These are phyloP conservation scores for Tamandua tetradactyla DNA, from an alignment of 2,797 vertebrate genomes.

Conservation along the genomic window DNA sequence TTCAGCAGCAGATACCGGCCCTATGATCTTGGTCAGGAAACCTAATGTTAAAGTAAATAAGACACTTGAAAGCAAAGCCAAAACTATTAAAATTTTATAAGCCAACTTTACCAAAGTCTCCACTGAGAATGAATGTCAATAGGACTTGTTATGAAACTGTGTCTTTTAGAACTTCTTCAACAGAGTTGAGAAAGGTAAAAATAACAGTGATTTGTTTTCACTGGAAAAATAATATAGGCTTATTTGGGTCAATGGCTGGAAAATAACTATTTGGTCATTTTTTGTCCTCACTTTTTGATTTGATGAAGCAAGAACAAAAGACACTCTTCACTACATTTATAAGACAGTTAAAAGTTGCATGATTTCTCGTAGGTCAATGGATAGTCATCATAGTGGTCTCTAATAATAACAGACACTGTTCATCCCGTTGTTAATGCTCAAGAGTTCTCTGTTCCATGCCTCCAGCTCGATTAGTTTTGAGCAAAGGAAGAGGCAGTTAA, in stretches of 20 bases:
- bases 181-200: constrained; percentile 61
- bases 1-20: constrained; percentile 9
- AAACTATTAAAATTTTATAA: constrained; percentile 53
- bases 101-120: constrained; percentile 48
- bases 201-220: constrained; percentile 64
- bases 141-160: constrained; percentile 48
- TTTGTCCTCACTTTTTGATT: constrained; percentile 35
- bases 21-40: constrained; percentile 24
- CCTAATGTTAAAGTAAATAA: constrained; percentile 59
- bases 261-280: constrained; percentile 27
- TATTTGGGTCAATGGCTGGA: constrained; percentile 24
- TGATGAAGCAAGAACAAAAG: constrained; percentile 1
- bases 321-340: not conserved
- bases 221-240: constrained; percentile 34
- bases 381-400: not conserved
- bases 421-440: not conserved
- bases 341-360: not conserved
- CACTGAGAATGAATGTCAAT: not conserved
- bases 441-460: not conserved
- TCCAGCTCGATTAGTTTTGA: not conserved
- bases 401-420: not conserved
- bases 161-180: constrained; percentile 48
- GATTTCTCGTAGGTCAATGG: not conserved
- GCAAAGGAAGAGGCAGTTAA: not conserved
- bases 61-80: constrained; percentile 6